Percentiles rank a stretch among this genome's conserved stretches.
Conservation (phyloP, 2,113 vertebrate genomes). For the Oxyura jamaicensis region DNA sequence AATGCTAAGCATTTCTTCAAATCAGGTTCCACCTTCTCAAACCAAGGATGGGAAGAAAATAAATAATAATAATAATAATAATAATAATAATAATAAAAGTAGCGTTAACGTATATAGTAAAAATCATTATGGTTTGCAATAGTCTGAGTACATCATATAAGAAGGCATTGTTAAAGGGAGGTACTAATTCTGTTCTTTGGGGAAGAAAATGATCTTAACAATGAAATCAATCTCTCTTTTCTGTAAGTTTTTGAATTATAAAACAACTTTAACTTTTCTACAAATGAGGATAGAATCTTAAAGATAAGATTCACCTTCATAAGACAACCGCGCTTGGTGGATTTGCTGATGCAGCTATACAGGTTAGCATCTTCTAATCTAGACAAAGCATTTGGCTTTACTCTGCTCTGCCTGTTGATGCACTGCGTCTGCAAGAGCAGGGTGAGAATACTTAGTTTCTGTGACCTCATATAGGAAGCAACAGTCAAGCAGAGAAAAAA, state of each 20-base stretch:
- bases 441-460: background rate
- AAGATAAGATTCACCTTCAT: slow-evolving; percentile 36
- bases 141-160: background rate
- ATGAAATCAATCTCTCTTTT: background rate
- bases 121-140: background rate
- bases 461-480: background rate
- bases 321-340: background rate
- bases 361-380: background rate
- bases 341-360: slow-evolving; percentile 49
- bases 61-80: no score
- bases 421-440: slow-evolving; percentile 23
- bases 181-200: background rate
- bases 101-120: no score
- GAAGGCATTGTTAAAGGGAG: background rate
- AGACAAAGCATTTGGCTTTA: slow-evolving; percentile 45
- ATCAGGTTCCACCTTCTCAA: background rate
- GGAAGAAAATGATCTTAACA: background rate
- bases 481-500: background rate
- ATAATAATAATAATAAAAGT: no score
- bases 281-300: background rate
- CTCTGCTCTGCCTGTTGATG: slow-evolving; percentile 53
- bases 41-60: background rate
- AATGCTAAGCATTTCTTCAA: background rate
- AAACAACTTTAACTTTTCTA: background rate
- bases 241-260: background rate